phyloP scores from a whole-genome alignment of 2,797 vertebrate genomes.

The Trematomus bernacchii region DNA sequence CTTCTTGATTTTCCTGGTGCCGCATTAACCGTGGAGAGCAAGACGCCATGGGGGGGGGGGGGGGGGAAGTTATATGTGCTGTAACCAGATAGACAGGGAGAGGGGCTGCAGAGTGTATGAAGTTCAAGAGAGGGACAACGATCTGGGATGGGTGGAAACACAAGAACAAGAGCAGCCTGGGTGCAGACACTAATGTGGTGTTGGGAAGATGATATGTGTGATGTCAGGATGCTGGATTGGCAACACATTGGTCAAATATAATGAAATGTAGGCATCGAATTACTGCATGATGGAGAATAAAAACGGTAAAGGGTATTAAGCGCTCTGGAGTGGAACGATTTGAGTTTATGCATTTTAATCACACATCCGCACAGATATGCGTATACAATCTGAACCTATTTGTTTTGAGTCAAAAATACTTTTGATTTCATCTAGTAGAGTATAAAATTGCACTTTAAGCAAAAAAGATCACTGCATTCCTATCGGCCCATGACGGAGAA shows the following conservation, averaged over 20 bases:
- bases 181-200: conserved; percentile 67
- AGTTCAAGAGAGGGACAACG: conserved; percentile 60
- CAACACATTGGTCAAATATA: conserved; percentile 37
- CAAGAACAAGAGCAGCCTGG: conserved; percentile 52
- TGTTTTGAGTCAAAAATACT: conserved; percentile 2
- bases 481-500: conserved; percentile 8
- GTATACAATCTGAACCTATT: conserved; percentile 30
- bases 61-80: conserved; percentile 60
- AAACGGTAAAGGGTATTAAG: conserved; percentile 41
- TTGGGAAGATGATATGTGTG: conserved; percentile 69
- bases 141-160: conserved; percentile 61
- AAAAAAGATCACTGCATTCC: conserved; percentile 1
- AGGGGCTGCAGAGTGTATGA: conserved; percentile 37
- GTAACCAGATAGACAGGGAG: conserved; percentile 52
- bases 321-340: conserved; percentile 10
- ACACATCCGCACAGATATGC: not conserved
- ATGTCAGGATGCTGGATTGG: conserved; percentile 71
- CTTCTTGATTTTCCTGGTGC: conserved; percentile 35
- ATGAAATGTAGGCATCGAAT: conserved; percentile 62
- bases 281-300: conserved; percentile 57
- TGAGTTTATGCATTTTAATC: conserved; percentile 34
- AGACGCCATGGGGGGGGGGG: conserved; percentile 9
- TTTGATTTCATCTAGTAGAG: conserved; percentile 1
- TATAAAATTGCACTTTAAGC: conserved; percentile 14
- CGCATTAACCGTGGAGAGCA: conserved; percentile 18